A percentile compares a stretch with the other conserved stretches of the same genome.
phyloP scores from a whole-genome alignment of 2,888 invertebrate species.

The Agrilus mali region DNA sequence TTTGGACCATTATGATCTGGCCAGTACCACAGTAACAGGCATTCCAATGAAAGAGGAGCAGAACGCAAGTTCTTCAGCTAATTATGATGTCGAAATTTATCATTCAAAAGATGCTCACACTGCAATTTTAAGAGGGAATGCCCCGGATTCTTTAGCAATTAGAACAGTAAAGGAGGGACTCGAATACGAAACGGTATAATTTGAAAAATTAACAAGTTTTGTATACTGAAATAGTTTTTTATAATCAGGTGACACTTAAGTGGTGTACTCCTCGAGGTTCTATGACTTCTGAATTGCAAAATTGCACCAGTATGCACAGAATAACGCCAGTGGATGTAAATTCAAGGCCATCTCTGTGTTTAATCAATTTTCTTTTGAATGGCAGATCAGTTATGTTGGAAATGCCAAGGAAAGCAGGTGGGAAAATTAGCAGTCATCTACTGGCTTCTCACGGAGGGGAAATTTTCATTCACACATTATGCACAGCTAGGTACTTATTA shows the following conservation, averaged over 20 bases:
- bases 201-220: not conserved
- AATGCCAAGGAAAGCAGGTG: constrained; percentile 73
- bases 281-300: constrained; percentile 66
- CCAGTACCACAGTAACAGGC: constrained; percentile 93
- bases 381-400: constrained; percentile 89
- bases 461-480: constrained; percentile 87
- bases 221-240: not conserved
- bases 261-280: constrained; percentile 96
- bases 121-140: constrained; percentile 55
- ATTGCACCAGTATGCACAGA: constrained; percentile 73
- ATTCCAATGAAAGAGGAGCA: constrained; percentile 99
- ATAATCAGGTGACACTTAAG: constrained; percentile 62
- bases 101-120: constrained; percentile 80
- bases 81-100: constrained; percentile 96
- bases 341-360: constrained; percentile 89
- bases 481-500: constrained; percentile 56
- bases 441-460: constrained; percentile 91
- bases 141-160: constrained; percentile 48
- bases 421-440: constrained; percentile 84
- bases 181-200: constrained; percentile 57
- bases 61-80: constrained; percentile 94
- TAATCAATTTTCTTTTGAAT: constrained; percentile 93
- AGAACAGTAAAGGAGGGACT: constrained; percentile 59
- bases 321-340: constrained; percentile 96
- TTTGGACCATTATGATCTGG: constrained; percentile 76